Percentiles rank a stretch among this genome's conserved stretches.
Conservation (phyloP, 2,797 vertebrate species). For the Oreonectes daqikongensis region DNA sequence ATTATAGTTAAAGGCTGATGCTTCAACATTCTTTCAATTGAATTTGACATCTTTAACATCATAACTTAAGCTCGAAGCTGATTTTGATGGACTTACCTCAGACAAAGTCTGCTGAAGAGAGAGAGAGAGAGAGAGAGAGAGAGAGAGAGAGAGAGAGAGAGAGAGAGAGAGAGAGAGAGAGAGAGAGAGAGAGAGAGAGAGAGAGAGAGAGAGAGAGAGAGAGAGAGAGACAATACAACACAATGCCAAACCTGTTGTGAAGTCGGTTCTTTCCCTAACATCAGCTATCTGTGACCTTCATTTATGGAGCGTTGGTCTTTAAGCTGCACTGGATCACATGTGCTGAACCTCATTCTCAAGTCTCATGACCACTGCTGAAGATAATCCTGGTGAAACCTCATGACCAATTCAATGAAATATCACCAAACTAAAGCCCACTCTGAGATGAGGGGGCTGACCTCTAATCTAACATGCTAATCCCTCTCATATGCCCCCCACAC, state of each 20-base stretch:
- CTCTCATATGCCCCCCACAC: slow-evolving; percentile 32
- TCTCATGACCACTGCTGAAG: slow-evolving; percentile 93
- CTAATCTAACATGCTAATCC: slow-evolving; percentile 30
- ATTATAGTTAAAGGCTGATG: no score
- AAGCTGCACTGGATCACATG: slow-evolving; percentile 92
- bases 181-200: slow-evolving; percentile 33
- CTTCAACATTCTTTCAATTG: slow-evolving; percentile 1
- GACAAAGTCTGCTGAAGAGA: neutral
- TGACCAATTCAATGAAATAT: slow-evolving; percentile 34
- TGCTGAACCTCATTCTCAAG: slow-evolving; percentile 83
- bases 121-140: slow-evolving; percentile 26
- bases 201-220: slow-evolving; percentile 27
- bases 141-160: slow-evolving; percentile 28
- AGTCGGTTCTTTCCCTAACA: slow-evolving; percentile 8
- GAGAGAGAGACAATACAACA: slow-evolving; percentile 61
- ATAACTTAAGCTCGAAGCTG: slow-evolving; percentile 9
- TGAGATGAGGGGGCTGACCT: slow-evolving; percentile 63
- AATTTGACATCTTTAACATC: neutral
- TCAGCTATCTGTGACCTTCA: slow-evolving; percentile 18
- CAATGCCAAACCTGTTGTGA: slow-evolving; percentile 53
- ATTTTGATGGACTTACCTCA: slow-evolving; percentile 11
- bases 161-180: slow-evolving; percentile 15
- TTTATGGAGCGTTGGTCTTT: slow-evolving; percentile 71
- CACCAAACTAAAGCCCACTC: slow-evolving; percentile 25
- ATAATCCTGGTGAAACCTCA: slow-evolving; percentile 85